Conservation (phyloP, 2,888 invertebrate species). For the Andricus curvator region DNA sequence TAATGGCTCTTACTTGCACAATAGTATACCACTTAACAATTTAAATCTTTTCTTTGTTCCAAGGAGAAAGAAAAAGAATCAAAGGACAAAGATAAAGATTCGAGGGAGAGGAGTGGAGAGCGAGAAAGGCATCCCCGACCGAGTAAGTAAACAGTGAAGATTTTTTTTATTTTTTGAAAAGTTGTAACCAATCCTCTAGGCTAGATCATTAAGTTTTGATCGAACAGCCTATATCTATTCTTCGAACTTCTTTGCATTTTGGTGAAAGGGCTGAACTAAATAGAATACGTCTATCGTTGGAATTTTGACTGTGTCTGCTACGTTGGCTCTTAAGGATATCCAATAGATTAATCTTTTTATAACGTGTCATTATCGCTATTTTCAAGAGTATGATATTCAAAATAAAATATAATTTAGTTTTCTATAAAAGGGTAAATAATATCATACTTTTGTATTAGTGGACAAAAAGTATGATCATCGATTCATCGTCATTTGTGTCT, state of each 20-base stretch:
- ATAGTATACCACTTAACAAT: neutral
- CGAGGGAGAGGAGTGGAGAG: slow-evolving; percentile 71
- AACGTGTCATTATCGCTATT: neutral
- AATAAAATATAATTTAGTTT: too few species aligned
- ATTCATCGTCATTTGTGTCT: slow-evolving; percentile 63
- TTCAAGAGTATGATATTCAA: neutral
- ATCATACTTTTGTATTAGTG: slow-evolving; percentile 20
- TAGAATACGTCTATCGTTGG: slow-evolving; percentile 53
- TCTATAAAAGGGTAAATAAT: neutral
- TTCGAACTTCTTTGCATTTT: slow-evolving; percentile 66
- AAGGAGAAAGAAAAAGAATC: slow-evolving; percentile 74
- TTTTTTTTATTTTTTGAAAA: slow-evolving; percentile 43
- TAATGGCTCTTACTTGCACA: neutral
- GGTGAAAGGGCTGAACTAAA: slow-evolving; percentile 65
- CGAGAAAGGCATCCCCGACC: slow-evolving; percentile 76
- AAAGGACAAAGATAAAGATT: slow-evolving; percentile 73
- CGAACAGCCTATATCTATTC: slow-evolving; percentile 49
- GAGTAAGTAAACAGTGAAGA: slow-evolving; percentile 71
- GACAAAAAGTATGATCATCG: slow-evolving; percentile 43
- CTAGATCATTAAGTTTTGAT: slow-evolving; percentile 48
- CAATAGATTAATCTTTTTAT: neutral
- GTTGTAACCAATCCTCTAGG: slow-evolving; percentile 41
- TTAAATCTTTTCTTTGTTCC: neutral
- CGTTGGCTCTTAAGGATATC: neutral
- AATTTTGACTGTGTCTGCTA: slow-evolving; percentile 48